A percentile compares a stretch with the other conserved stretches of the same genome.
Conservation (phyloP, 2,888 invertebrate genomes). For the Acrocyrtus sp. region DNA sequence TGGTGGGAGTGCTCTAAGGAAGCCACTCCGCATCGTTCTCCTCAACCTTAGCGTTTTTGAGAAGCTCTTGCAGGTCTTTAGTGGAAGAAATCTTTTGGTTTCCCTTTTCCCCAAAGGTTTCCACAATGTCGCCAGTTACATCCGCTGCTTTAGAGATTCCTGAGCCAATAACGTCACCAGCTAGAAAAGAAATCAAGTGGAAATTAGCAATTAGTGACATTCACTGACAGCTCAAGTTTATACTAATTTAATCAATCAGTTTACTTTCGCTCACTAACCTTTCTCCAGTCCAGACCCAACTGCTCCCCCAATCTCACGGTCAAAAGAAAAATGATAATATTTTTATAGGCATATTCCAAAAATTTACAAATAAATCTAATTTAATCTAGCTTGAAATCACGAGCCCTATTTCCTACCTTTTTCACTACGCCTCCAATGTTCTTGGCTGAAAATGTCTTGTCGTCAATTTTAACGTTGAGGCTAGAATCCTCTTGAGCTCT, state of each 20-base stretch:
- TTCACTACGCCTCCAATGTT: slow-evolving; percentile 76
- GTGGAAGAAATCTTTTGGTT: slow-evolving; percentile 45
- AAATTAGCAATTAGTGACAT: not conserved
- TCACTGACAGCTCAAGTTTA: no score
- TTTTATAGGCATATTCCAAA: not conserved
- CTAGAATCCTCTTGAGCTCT: slow-evolving; percentile 70
- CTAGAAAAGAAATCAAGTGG: slow-evolving; percentile 25
- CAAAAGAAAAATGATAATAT: slow-evolving; percentile 24
- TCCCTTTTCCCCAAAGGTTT: slow-evolving; percentile 56
- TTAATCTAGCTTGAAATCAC: slow-evolving; percentile 69
- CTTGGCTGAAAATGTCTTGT: slow-evolving; percentile 79
- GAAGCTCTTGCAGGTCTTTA: slow-evolving; percentile 57
- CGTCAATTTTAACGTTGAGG: slow-evolving; percentile 77
- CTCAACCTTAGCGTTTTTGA: slow-evolving; percentile 59
- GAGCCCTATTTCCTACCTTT: slow-evolving; percentile 65
- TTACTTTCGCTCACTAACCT: no score
- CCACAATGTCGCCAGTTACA: slow-evolving; percentile 58
- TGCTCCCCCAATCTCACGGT: slow-evolving; percentile 59
- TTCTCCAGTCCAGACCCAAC: slow-evolving; percentile 60
- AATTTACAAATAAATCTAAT: slow-evolving; percentile 1
- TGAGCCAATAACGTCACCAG: slow-evolving; percentile 61
- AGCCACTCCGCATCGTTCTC: slow-evolving; percentile 63
- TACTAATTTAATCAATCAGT: no score
- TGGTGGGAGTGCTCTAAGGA: slow-evolving; percentile 23
- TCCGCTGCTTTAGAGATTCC: slow-evolving; percentile 62